A percentile compares a stretch with the other conserved stretches of the same genome.
phyloP scores from a whole-genome alignment of 2,797 vertebrate genomes.

The Melanitta fusca region DNA sequence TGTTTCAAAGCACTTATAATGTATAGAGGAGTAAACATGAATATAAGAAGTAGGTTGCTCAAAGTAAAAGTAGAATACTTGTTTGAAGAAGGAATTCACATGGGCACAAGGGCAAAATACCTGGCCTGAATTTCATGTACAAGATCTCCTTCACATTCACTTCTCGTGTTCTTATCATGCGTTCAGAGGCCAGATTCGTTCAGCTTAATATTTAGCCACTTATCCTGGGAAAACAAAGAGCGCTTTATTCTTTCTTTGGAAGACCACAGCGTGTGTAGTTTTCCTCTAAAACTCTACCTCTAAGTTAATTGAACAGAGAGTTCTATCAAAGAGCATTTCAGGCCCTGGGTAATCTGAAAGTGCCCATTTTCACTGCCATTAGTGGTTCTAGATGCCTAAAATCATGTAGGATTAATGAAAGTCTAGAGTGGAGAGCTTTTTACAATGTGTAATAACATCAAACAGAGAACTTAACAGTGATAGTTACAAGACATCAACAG shows the following conservation, averaged over 20 bases:
- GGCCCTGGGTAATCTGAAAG: background rate
- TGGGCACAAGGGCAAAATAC: background rate
- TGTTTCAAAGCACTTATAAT: background rate
- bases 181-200: background rate
- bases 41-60: background rate
- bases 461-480: background rate
- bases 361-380: background rate
- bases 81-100: background rate
- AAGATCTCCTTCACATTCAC: conserved; percentile 8
- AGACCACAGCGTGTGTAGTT: background rate
- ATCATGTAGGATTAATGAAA: background rate
- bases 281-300: background rate
- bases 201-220: conserved; percentile 51
- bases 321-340: background rate
- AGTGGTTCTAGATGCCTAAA: background rate
- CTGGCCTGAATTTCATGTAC: conserved; percentile 9
- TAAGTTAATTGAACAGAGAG: background rate
- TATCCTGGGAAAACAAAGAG: background rate
- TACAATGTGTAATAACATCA: background rate
- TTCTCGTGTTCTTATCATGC: background rate
- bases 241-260: conserved; percentile 3
- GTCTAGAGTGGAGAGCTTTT: background rate
- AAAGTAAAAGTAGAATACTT: background rate
- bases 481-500: background rate
- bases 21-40: background rate